phyloP scores from a whole-genome alignment of 2,113 vertebrate species.

The Hemiprocne comata region DNA sequence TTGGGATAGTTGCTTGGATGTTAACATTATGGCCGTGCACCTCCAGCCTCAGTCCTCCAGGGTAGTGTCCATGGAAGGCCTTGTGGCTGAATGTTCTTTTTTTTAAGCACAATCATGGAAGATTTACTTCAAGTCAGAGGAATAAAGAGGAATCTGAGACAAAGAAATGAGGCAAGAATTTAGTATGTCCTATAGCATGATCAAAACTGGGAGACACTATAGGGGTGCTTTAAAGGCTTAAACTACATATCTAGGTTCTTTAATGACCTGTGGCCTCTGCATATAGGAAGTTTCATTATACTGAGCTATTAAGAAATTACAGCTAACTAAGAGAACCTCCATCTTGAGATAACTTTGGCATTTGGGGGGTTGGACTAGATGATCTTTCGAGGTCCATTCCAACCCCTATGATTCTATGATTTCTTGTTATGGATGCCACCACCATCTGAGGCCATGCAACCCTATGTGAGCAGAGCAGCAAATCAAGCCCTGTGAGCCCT shows the following conservation, averaged over 20 bases:
- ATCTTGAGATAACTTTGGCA: neutral
- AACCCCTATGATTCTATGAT: too few relatives aligned
- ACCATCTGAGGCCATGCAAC: neutral
- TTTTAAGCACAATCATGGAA: neutral
- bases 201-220: neutral
- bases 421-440: neutral
- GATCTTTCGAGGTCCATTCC: too few relatives aligned
- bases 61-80: too few relatives aligned
- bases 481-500: neutral
- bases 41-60: neutral
- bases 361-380: too few relatives aligned
- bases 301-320: neutral
- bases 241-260: neutral
- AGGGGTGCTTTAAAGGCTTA: neutral
- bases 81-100: neutral
- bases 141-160: neutral
- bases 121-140: neutral
- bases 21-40: neutral
- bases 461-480: neutral
- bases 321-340: neutral
- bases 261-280: neutral
- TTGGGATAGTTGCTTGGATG: neutral
- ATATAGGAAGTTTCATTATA: neutral
- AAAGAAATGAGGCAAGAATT: neutral
- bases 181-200: neutral